A percentile compares a stretch with the other conserved stretches of the same genome.
Evolutionary conservation across 2,888 invertebrate species (phyloP).

Genomic region (Petrolisthes manimaculis): DNA sequence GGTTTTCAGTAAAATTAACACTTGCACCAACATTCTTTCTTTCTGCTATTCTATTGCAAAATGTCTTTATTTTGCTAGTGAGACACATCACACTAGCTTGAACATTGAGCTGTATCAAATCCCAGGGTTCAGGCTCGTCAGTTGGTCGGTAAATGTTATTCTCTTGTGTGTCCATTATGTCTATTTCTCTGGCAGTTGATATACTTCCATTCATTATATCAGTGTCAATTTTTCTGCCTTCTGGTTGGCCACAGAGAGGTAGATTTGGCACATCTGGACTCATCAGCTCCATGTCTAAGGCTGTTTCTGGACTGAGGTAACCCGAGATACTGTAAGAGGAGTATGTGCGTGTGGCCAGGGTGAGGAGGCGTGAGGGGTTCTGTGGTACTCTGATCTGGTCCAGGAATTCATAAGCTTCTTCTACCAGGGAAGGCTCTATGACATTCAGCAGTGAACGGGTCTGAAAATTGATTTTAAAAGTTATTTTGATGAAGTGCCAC

Average conservation of each 20-base stretch:
- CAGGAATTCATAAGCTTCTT: slow-evolving; percentile 86
- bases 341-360: slow-evolving; percentile 59
- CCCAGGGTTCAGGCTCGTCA: slow-evolving; percentile 87
- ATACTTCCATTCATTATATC: background rate
- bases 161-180: slow-evolving; percentile 49
- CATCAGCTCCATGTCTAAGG: slow-evolving; percentile 57
- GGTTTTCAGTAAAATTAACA: background rate
- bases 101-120: slow-evolving; percentile 86
- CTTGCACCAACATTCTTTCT: background rate
- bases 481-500: background rate
- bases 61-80: slow-evolving; percentile 84
- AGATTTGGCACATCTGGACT: slow-evolving; percentile 43
- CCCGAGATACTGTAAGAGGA: slow-evolving; percentile 55
- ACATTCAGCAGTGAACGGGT: slow-evolving; percentile 71
- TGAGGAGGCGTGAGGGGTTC: slow-evolving; percentile 59
- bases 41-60: slow-evolving; percentile 75
- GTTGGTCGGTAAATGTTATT: slow-evolving; percentile 78
- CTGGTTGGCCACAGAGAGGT: slow-evolving; percentile 20
- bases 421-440: slow-evolving; percentile 82
- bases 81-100: slow-evolving; percentile 90
- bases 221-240: slow-evolving; percentile 5
- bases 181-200: slow-evolving; percentile 44
- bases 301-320: slow-evolving; percentile 59
- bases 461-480: slow-evolving; percentile 68
- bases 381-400: slow-evolving; percentile 76